These are phyloP conservation scores for Drosophila melanosoma DNA, from an alignment of 2,888 invertebrate genomes.

Conservation along the genomic window DNA sequence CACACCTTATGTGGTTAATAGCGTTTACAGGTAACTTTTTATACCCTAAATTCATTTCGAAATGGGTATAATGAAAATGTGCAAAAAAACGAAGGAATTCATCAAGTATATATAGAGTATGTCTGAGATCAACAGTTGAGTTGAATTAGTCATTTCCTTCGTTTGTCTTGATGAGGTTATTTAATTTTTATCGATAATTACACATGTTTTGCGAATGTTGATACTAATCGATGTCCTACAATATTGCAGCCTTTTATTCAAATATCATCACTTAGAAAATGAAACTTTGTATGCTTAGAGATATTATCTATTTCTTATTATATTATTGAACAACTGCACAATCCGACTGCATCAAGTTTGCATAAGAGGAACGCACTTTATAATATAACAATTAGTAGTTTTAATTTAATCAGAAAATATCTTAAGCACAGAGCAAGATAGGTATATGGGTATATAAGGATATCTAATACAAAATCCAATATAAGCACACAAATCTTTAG, in stretches of 20 bases:
- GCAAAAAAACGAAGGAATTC: background rate
- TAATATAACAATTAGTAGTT: background rate
- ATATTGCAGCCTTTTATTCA: background rate
- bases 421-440: background rate
- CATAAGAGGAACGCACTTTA: background rate
- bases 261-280: background rate
- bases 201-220: background rate
- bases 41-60: background rate
- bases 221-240: background rate
- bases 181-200: background rate
- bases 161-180: background rate
- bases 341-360: background rate
- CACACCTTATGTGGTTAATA: slow-evolving; percentile 23
- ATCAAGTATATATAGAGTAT: background rate
- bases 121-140: background rate
- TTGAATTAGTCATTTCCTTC: background rate
- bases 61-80: background rate
- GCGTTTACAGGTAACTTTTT: background rate
- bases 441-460: too few relatives aligned
- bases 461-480: background rate
- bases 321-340: background rate
- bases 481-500: background rate
- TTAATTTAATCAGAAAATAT: background rate
- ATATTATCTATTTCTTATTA: background rate
- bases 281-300: too few relatives aligned